Base-by-base conservation (phyloP, 2,797 vertebrate species). In the Chrysolophus pictus region DNA sequence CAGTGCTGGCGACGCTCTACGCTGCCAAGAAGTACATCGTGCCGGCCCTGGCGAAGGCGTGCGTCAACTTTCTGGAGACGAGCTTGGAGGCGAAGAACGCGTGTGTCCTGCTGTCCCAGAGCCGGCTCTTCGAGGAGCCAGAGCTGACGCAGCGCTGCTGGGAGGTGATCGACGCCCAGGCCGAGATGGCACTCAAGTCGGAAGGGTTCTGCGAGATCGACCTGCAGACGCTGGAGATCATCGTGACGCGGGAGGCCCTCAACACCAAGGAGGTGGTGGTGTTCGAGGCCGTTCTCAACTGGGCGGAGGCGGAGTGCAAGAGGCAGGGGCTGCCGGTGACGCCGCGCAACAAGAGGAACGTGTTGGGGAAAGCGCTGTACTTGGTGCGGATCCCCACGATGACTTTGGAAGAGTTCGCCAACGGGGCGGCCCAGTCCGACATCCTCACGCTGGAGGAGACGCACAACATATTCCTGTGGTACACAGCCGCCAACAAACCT, bases 11-110 rank as follows among this genome's bases (percentile, higher is more conserved):
- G 94, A 99, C 99, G 0, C 97, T 99, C 37, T 99, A 99, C 1
- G 99, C 99, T 39, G 99, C 99, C 96, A 99, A 99, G 97, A 99
- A 99, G 97, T 99, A 99, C 97, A 99, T 99, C 0, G 99, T 99
- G 46, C 99, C 98, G 0, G 99, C 99, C 1, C 97, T 99, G 96
- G 99, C 99, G 18, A 98, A 98, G 87, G 99, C 99, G 77, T 99
- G 99, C 17, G 99, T 99, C 90, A 98, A 97, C 96, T 99, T 99
- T 96, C 98, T 99, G 98, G 99, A 99, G 97, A 99, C 99, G 0
- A 99, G 99, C 91, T 97, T 99, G 96, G 99, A 99, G 94, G 99
- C 99, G 1, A 98, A 98, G 92, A 99, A 99, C 2, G 99, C 99
- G 56, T 99, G 99, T 12, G 98, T 99, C 73, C 98, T 99, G 97